A percentile compares a stretch with the other conserved stretches of the same genome.
phyloP scores from a whole-genome alignment of 2,797 vertebrate species.

The Todus mexicanus region DNA sequence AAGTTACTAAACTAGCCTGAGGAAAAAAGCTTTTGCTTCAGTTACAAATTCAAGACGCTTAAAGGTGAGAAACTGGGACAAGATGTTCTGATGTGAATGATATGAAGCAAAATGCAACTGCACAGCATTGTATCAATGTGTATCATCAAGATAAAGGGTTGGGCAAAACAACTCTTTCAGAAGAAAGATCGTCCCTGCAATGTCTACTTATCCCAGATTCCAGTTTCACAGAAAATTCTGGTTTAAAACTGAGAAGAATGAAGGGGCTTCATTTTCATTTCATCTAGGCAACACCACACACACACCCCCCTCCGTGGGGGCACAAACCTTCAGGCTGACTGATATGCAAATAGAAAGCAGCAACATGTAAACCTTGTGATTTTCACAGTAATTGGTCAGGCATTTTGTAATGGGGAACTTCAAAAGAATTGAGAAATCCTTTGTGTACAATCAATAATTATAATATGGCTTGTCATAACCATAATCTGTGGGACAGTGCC shows the following conservation, averaged over 20 bases:
- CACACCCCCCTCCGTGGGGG: neutral
- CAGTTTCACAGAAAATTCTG: constrained; percentile 5
- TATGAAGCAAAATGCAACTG: neutral
- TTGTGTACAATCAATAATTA: neutral
- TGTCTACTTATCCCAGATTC: neutral
- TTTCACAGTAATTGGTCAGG: neutral
- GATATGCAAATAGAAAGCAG: neutral
- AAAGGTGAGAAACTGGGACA: neutral
- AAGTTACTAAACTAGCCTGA: neutral
- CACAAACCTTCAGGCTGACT: neutral
- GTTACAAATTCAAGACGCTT: constrained; percentile 10
- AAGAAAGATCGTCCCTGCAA: neutral
- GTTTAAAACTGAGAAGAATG: neutral
- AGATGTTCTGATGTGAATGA: neutral
- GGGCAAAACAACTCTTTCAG: neutral
- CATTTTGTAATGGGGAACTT: neutral
- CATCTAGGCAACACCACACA: neutral
- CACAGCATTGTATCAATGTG: neutral
- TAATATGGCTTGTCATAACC: neutral
- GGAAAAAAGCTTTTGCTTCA: neutral
- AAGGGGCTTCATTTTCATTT: neutral
- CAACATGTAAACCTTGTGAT: neutral
- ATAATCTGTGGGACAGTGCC: neutral
- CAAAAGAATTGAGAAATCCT: constrained; percentile 5
- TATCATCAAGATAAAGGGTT: neutral